Conservation (phyloP, 2,113 vertebrate species). For the Oxyura jamaicensis region DNA sequence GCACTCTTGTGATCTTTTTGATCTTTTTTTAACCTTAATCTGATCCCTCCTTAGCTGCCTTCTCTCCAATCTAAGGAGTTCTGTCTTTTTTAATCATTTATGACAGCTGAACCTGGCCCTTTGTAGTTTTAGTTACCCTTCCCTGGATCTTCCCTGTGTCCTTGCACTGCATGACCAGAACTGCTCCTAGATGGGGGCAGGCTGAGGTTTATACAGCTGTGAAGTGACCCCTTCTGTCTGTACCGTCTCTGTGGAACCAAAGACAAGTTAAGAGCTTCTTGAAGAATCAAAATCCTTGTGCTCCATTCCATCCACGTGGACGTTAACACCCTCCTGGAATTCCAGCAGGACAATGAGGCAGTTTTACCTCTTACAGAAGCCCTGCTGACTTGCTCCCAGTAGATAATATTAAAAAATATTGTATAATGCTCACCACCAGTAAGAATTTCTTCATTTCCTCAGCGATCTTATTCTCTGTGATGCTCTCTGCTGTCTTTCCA, state of each 20-base stretch:
- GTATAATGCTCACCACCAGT: no score
- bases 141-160: neutral
- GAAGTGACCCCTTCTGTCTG: neutral
- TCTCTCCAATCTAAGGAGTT: neutral
- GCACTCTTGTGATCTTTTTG: neutral
- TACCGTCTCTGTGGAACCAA: neutral
- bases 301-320: neutral
- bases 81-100: neutral
- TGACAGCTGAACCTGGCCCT: neutral
- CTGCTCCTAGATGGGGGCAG: accelerated
- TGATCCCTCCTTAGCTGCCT: neutral
- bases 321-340: neutral
- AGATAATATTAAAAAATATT: neutral
- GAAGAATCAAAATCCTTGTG: neutral
- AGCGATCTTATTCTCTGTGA: neutral
- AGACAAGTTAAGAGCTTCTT: neutral
- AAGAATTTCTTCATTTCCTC: neutral
- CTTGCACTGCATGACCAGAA: neutral
- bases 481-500: neutral
- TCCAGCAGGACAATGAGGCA: neutral
- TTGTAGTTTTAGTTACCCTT: neutral
- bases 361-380: neutral
- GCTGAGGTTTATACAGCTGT: neutral
- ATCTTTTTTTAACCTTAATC: neutral
- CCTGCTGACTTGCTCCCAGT: neutral